Conservation (phyloP, 2,113 vertebrate species). For the Macquaria australasica region DNA sequence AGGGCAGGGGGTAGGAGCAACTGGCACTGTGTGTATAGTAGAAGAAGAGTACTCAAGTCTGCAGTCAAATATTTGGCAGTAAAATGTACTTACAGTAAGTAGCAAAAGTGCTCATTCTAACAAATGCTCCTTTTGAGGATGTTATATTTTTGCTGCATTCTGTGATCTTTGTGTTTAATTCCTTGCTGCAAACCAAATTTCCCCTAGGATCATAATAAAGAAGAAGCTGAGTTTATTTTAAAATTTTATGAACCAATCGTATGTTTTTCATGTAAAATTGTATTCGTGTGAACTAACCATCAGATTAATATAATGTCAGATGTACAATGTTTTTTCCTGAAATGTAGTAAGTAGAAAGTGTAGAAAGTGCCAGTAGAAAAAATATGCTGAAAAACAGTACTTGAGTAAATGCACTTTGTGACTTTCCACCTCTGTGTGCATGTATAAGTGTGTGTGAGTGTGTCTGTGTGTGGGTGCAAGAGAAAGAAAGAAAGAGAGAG, state of each 20-base stretch:
- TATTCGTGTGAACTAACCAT: neutral
- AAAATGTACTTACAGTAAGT: constrained; percentile 22
- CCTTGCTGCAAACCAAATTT: neutral
- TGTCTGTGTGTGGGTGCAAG: constrained; percentile 19
- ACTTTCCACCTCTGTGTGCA: neutral
- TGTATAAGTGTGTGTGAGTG: neutral
- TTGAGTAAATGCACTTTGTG: neutral
- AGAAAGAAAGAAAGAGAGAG: constrained; percentile 4
- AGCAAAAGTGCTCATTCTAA: constrained; percentile 8
- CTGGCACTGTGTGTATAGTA: constrained; percentile 13
- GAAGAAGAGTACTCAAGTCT: neutral
- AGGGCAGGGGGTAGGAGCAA: constrained; percentile 26
- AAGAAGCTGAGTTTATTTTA: neutral
- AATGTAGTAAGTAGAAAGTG: no score
- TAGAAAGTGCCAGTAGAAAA: neutral
- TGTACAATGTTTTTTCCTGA: neutral
- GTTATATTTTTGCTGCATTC: neutral
- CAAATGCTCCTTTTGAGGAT: neutral
- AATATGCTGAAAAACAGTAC: neutral
- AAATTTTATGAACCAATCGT: neutral
- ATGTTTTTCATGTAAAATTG: neutral
- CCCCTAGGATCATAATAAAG: neutral
- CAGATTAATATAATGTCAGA: neutral
- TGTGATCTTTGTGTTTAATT: neutral
- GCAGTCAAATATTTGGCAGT: constrained; percentile 20